Percentiles rank a stretch among this genome's conserved stretches.
phyloP scores from a whole-genome alignment of 2,888 invertebrate species.

The Stegana nigrithorax region DNA sequence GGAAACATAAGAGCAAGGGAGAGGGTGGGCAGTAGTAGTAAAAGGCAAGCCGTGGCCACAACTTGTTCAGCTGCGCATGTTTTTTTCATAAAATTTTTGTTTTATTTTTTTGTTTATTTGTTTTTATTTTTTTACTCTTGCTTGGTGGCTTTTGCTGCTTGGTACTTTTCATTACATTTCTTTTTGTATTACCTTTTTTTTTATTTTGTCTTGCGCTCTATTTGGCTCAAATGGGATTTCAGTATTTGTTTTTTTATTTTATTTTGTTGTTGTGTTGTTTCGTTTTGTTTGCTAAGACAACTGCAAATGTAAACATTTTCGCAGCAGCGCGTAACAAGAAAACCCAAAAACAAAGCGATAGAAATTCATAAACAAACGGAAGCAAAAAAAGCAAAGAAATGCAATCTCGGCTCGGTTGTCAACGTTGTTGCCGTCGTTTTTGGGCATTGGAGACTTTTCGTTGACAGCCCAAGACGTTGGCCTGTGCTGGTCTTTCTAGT shows the following conservation, averaged over 20 bases:
- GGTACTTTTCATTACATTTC: conserved; percentile 16
- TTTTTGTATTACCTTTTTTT: background rate
- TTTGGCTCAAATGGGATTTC: conserved; percentile 27
- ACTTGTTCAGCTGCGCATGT: conserved; percentile 40
- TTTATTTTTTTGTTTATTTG: conserved; percentile 20
- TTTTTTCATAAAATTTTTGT: conserved; percentile 3
- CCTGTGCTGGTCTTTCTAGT: too few relatives aligned
- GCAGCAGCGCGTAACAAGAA: background rate
- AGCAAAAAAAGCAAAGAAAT: background rate
- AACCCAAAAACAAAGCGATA: background rate
- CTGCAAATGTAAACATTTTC: conserved; percentile 4
- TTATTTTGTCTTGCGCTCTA: conserved; percentile 33
- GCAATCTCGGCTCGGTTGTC: conserved; percentile 1
- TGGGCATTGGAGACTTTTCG: background rate
- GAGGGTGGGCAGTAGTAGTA: background rate
- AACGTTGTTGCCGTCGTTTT: background rate
- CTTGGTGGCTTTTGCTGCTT: conserved; percentile 16
- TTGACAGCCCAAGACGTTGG: too few relatives aligned
- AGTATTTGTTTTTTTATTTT: conserved; percentile 27
- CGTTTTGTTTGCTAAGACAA: conserved; percentile 19
- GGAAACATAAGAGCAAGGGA: background rate
- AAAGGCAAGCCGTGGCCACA: conserved; percentile 31
- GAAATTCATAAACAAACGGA: background rate
- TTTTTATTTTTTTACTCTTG: conserved; percentile 12
- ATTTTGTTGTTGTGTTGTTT: conserved; percentile 16